These are phyloP conservation scores for Lasioglossum albipes DNA, from an alignment of 1,140 invertebrate genomes.

Conservation along the genomic window DNA sequence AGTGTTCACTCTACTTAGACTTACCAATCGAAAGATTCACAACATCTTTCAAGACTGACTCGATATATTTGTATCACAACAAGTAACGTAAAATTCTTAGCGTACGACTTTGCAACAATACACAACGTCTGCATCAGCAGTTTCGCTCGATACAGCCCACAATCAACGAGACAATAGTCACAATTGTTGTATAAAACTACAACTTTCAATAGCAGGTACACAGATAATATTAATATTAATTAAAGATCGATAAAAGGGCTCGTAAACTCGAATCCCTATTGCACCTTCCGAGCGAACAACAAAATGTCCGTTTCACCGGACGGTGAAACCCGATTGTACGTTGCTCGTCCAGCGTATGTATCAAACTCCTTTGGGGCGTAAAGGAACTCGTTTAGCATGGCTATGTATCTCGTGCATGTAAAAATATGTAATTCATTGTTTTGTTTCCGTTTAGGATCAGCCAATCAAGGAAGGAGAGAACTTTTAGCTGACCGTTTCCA, in stretches of 20 bases:
- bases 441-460: neutral
- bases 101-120: slow-evolving; percentile 22
- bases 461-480: neutral
- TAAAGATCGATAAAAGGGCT: slow-evolving; percentile 8
- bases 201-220: slow-evolving; percentile 39
- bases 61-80: slow-evolving; percentile 1
- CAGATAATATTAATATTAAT: slow-evolving; percentile 10
- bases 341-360: slow-evolving; percentile 20
- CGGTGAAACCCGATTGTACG: neutral
- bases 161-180: slow-evolving; percentile 19
- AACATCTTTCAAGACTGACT: slow-evolving; percentile 5
- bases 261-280: neutral
- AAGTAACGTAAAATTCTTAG: slow-evolving; percentile 26
- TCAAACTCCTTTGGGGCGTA: slow-evolving; percentile 1
- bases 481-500: slow-evolving; percentile 57
- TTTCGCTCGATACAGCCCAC: slow-evolving; percentile 33
- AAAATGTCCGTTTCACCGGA: slow-evolving; percentile 1
- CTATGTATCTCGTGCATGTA: neutral
- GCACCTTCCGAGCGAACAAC: slow-evolving; percentile 4
- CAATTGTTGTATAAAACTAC: slow-evolving; percentile 24
- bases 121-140: slow-evolving; percentile 6
- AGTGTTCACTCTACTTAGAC: slow-evolving; percentile 5
- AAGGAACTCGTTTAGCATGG: slow-evolving; percentile 10
- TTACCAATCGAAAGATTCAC: slow-evolving; percentile 13
- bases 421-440: slow-evolving; percentile 12